A percentile compares a stretch with the other conserved stretches of the same genome.
These are phyloP conservation scores for Papilio demoleus DNA, from an alignment of 2,888 invertebrate species.

Conservation along the genomic window DNA sequence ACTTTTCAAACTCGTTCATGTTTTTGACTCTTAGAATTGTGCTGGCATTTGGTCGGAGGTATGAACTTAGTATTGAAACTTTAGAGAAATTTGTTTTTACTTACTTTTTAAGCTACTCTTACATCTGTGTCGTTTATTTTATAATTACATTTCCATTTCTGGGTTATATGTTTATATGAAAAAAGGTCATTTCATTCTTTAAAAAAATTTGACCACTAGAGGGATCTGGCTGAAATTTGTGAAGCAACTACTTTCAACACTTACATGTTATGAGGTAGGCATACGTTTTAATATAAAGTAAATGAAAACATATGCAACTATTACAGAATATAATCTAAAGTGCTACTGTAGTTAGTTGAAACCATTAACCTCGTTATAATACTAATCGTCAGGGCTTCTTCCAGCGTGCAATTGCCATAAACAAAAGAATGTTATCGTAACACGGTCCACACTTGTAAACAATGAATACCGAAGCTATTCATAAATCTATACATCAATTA, in stretches of 20 bases:
- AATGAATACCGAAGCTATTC: conserved; percentile 38
- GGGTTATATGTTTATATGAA: no score
- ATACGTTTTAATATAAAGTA: no score
- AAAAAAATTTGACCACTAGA: no score
- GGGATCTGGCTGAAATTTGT: no score
- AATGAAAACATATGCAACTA: no score
- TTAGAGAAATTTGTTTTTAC: background rate
- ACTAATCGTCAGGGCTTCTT: conserved; percentile 2
- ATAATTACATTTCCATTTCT: background rate
- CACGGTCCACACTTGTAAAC: conserved; percentile 23
- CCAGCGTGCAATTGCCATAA: conserved; percentile 8
- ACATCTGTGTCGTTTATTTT: no score
- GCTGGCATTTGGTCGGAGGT: conserved; percentile 51
- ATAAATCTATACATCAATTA: conserved; percentile 30
- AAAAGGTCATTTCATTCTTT: no score
- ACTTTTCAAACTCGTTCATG: conserved; percentile 47
- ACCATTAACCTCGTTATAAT: background rate
- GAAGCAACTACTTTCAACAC: background rate
- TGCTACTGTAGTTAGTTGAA: conserved; percentile 5
- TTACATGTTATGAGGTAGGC: no score
- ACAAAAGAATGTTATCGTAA: conserved; percentile 30
- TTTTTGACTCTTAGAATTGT: conserved; percentile 27
- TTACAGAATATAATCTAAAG: background rate
- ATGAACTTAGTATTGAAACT: conserved; percentile 28
- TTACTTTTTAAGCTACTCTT: background rate